Percentiles rank a stretch among this genome's conserved stretches.
Conservation (phyloP, 2,113 vertebrate genomes). For the Engraulis encrasicolus region DNA sequence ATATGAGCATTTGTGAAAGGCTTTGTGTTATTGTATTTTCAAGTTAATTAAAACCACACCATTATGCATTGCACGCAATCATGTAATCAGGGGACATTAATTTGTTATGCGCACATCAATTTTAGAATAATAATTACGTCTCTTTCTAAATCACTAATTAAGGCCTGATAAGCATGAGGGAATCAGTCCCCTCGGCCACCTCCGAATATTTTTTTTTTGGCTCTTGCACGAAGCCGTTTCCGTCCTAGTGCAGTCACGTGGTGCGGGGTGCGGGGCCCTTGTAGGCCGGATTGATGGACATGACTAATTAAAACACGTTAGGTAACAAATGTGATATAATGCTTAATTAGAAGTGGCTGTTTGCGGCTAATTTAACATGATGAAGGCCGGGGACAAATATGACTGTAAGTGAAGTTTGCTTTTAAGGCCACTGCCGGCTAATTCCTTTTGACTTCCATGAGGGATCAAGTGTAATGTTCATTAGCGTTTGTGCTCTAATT, state of each 20-base stretch:
- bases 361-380: constrained; percentile 54
- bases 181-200: constrained; percentile 47
- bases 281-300: constrained; percentile 40
- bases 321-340: constrained; percentile 54
- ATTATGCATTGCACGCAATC: constrained; percentile 18
- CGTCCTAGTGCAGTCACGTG: constrained; percentile 42
- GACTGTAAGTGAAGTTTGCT: constrained; percentile 40
- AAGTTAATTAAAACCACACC: not conserved
- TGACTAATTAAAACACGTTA: constrained; percentile 61
- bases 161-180: constrained; percentile 36
- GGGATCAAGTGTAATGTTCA: constrained; percentile 40
- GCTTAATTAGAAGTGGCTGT: constrained; percentile 60
- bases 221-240: constrained; percentile 17
- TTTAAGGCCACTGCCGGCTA: constrained; percentile 31
- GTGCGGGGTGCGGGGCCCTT: constrained; percentile 41
- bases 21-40: constrained; percentile 8
- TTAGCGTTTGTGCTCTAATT: constrained; percentile 30
- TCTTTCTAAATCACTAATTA: constrained; percentile 46
- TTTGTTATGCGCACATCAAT: constrained; percentile 16
- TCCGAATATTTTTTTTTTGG: constrained; percentile 31
- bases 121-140: constrained; percentile 34
- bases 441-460: constrained; percentile 41
- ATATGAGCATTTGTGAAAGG: constrained; percentile 5
- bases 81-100: constrained; percentile 17
- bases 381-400: constrained; percentile 35